phyloP scores from a whole-genome alignment of 2,888 invertebrate genomes.

The Agrotis clavis region DNA sequence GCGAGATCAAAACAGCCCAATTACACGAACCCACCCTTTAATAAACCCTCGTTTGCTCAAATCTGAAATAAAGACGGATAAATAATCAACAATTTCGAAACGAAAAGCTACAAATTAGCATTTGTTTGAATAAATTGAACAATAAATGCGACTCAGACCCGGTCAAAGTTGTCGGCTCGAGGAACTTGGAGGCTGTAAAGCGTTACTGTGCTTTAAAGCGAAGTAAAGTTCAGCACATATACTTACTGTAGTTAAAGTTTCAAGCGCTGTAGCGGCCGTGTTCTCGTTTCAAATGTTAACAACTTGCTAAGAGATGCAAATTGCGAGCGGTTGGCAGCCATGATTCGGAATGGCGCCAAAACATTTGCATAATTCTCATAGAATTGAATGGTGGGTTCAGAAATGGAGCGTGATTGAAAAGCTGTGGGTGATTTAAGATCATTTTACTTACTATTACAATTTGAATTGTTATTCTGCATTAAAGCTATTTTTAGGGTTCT shows the following conservation, averaged over 20 bases:
- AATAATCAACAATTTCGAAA: slow-evolving; percentile 85
- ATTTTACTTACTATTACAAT: slow-evolving; percentile 68
- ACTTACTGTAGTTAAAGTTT: slow-evolving; percentile 42
- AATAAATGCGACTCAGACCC: slow-evolving; percentile 81
- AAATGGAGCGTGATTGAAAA: slow-evolving; percentile 82
- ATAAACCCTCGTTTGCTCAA: slow-evolving; percentile 85
- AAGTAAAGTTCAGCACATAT: slow-evolving; percentile 27
- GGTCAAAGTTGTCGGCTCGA: slow-evolving; percentile 73
- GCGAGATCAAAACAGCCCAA: slow-evolving; percentile 88
- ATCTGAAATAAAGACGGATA: slow-evolving; percentile 84
- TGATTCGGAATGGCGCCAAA: slow-evolving; percentile 87
- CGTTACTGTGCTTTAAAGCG: slow-evolving; percentile 66
- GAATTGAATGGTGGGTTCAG: slow-evolving; percentile 79
- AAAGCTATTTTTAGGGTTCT: slow-evolving; percentile 46
- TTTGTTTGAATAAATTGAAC: slow-evolving; percentile 89
- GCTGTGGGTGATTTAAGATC: slow-evolving; percentile 73
- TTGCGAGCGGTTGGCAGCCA: slow-evolving; percentile 86
- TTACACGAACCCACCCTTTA: slow-evolving; percentile 85
- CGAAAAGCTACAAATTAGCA: slow-evolving; percentile 87
- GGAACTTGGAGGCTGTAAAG: slow-evolving; percentile 46
- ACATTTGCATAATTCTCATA: slow-evolving; percentile 86
- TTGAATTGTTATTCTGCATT: slow-evolving; percentile 48
- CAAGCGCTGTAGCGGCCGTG: slow-evolving; percentile 75
- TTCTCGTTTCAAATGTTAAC: slow-evolving; percentile 77
- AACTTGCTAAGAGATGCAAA: slow-evolving; percentile 88